phyloP scores from a whole-genome alignment of 2,888 invertebrate species.

The Therioaphis trifolii region DNA sequence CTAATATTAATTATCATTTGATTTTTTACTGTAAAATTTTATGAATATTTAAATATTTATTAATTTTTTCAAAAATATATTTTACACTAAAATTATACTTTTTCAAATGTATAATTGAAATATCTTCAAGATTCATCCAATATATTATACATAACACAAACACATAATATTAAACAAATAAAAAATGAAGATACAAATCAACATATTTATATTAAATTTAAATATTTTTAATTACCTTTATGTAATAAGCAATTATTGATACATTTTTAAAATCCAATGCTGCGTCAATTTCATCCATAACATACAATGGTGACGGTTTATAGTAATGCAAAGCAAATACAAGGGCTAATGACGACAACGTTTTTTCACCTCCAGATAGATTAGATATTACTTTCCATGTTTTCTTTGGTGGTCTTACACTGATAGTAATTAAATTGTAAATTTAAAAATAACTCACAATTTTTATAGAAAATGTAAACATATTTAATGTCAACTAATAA shows the following conservation, averaged over 20 bases:
- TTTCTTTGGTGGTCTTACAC: constrained; percentile 97
- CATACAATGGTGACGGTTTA: constrained; percentile 97
- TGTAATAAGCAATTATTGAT: constrained; percentile 96
- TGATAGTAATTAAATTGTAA: constrained; percentile 68
- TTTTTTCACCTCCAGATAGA: constrained; percentile 98
- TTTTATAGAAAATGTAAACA: background rate
- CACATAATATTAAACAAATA: no score
- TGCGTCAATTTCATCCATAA: constrained; percentile 99
- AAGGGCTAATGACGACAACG: constrained; percentile 91
- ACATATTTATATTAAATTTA: no score
- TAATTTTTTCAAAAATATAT: no score
- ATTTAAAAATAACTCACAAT: no score
- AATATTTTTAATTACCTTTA: constrained; percentile 76
- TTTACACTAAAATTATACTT: no score
- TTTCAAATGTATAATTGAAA: no score
- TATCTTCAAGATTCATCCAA: no score
- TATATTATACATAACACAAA: no score
- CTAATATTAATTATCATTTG: background rate
- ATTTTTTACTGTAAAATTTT: no score
- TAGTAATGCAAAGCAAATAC: constrained; percentile 98
- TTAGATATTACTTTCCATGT: constrained; percentile 99
- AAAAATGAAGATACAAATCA: no score
- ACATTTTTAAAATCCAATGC: constrained; percentile 98
- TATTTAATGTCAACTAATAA: background rate
- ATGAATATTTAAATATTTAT: no score